phyloP scores from a whole-genome alignment of 2,113 vertebrate genomes.

The Gallinago undulata region DNA sequence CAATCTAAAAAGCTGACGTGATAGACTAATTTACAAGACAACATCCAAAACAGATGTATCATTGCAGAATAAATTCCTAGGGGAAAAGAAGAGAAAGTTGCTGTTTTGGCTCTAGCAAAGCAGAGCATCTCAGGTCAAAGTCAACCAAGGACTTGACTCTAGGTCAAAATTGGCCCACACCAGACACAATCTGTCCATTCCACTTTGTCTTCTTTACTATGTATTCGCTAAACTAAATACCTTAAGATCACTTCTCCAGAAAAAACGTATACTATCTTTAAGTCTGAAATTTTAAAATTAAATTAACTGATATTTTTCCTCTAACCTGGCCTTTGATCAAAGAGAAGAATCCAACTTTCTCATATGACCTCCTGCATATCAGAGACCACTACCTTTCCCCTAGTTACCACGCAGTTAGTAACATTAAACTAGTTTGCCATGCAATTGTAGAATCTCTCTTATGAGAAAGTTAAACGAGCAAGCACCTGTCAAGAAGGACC shows the following conservation, averaged over 20 bases:
- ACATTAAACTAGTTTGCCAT: not conserved
- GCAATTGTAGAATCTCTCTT: not conserved
- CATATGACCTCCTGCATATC: not conserved
- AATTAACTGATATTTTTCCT: not conserved
- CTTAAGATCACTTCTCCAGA: not conserved
- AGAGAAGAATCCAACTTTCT: not conserved
- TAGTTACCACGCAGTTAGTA: not conserved
- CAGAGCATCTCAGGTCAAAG: not conserved
- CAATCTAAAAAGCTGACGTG: not conserved
- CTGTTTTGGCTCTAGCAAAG: not conserved
- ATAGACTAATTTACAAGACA: not conserved
- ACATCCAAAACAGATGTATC: not conserved
- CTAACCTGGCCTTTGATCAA: not conserved
- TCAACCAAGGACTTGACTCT: not conserved
- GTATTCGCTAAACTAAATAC: not conserved
- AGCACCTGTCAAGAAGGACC: not conserved
- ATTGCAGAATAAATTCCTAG: not conserved
- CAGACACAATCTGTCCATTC: not conserved
- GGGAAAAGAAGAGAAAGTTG: not conserved
- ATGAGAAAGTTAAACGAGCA: not conserved
- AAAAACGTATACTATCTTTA: not conserved
- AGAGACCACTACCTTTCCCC: not conserved
- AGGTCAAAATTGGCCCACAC: not conserved
- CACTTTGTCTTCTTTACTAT: not conserved
- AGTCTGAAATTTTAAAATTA: not conserved